Evolutionary conservation across 2,797 vertebrate genomes (phyloP).

Genomic region (Corythornis leucogaster): DNA sequence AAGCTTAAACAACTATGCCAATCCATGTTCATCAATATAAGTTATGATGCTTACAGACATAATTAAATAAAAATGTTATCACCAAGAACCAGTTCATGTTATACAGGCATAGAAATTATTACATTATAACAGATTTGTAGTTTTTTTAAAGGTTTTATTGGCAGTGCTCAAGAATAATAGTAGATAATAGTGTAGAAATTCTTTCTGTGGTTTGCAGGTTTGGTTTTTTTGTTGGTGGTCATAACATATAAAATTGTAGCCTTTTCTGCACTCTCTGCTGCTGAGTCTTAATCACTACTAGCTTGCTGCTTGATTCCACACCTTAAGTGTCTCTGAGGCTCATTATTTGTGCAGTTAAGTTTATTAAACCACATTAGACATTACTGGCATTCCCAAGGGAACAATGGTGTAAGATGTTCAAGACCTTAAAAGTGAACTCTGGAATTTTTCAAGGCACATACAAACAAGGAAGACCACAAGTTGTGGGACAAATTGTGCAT

Average conservation of each 20-base stretch:
- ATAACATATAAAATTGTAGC: background rate
- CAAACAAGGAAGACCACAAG: background rate
- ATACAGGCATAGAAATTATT: slow-evolving; percentile 33
- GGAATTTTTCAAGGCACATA: background rate
- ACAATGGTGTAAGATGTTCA: background rate
- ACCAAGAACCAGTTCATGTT: slow-evolving; percentile 57
- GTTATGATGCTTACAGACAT: slow-evolving; percentile 70
- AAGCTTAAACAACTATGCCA: slow-evolving; percentile 76
- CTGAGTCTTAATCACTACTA: background rate
- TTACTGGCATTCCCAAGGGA: background rate
- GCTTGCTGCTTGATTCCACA: background rate
- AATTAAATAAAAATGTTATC: slow-evolving; percentile 79
- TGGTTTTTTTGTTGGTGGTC: background rate
- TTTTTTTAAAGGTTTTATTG: slow-evolving; percentile 14
- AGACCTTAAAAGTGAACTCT: background rate
- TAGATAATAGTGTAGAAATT: background rate
- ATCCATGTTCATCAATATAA: slow-evolving; percentile 75
- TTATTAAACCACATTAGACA: slow-evolving; percentile 13
- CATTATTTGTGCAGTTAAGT: slow-evolving; percentile 24
- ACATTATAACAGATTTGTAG: background rate
- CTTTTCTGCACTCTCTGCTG: background rate
- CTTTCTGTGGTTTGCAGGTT: background rate
- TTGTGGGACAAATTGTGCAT: background rate
- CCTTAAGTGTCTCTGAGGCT: background rate
- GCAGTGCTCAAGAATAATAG: background rate